These are phyloP conservation scores for Halcyon smyrnensis DNA, from an alignment of 2,797 vertebrate genomes.

Conservation along the genomic window DNA sequence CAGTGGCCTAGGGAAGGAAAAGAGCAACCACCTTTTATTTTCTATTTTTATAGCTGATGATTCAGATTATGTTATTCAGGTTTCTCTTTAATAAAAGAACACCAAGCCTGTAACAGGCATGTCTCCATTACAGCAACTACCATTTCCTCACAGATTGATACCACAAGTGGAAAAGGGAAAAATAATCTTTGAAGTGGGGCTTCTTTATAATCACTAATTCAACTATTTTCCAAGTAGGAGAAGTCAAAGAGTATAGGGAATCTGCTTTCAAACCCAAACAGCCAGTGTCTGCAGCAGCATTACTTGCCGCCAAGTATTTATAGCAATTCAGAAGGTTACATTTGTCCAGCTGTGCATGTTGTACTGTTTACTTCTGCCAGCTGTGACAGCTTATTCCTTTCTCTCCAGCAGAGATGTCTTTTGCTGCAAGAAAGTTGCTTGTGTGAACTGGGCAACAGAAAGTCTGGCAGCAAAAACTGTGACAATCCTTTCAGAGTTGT, in stretches of 20 bases:
- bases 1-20: not conserved
- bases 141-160: not conserved
- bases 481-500: not conserved
- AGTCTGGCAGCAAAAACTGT: conserved; percentile 43
- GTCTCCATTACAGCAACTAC: not conserved
- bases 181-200: not conserved
- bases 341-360: not conserved
- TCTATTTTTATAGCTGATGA: not conserved
- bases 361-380: not conserved
- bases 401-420: conserved; percentile 26
- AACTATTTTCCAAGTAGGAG: not conserved
- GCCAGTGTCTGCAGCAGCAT: not conserved
- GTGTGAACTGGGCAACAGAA: not conserved
- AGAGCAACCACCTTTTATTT: not conserved
- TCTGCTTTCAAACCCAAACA: not conserved
- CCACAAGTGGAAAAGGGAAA: not conserved
- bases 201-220: not conserved
- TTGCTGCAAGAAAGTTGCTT: conserved; percentile 26
- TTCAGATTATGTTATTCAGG: not conserved
- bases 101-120: not conserved
- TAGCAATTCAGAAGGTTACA: not conserved
- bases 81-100: not conserved
- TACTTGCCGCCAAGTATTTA: not conserved
- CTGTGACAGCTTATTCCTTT: conserved; percentile 14
- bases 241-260: not conserved